Percentiles rank a stretch among this genome's conserved stretches.
Conservation (phyloP, 2,113 vertebrate genomes). For the Himantopus leucocephalus region DNA sequence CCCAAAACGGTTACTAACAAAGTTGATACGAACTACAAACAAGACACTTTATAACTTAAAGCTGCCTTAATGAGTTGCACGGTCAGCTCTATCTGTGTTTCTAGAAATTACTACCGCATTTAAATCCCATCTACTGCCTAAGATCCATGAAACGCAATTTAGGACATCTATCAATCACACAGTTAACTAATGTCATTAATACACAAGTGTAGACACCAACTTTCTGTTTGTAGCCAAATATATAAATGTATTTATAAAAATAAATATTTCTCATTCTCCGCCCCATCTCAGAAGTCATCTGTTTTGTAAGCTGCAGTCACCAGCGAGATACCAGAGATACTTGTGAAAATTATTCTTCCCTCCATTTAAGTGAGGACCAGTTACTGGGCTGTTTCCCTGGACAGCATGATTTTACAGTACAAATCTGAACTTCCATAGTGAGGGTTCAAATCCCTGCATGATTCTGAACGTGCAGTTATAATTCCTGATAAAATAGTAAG, state of each 20-base stretch:
- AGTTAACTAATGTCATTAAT: background rate
- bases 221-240: background rate
- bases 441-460: background rate
- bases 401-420: background rate
- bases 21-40: background rate
- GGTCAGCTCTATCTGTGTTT: fast-evolving
- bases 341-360: background rate
- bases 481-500: background rate
- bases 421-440: background rate
- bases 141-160: background rate
- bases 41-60: background rate
- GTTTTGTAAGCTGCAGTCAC: background rate
- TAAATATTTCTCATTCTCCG: background rate
- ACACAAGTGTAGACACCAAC: background rate
- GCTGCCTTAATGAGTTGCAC: background rate
- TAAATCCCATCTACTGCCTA: background rate
- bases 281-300: background rate
- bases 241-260: background rate
- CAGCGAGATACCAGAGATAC: background rate
- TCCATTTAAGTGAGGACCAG: background rate
- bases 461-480: background rate
- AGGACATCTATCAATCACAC: background rate
- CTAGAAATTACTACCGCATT: background rate
- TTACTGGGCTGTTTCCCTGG: background rate
- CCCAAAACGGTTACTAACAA: background rate